phyloP scores from a whole-genome alignment of 2,888 invertebrate species.

The Zhengitettix transpicula region DNA sequence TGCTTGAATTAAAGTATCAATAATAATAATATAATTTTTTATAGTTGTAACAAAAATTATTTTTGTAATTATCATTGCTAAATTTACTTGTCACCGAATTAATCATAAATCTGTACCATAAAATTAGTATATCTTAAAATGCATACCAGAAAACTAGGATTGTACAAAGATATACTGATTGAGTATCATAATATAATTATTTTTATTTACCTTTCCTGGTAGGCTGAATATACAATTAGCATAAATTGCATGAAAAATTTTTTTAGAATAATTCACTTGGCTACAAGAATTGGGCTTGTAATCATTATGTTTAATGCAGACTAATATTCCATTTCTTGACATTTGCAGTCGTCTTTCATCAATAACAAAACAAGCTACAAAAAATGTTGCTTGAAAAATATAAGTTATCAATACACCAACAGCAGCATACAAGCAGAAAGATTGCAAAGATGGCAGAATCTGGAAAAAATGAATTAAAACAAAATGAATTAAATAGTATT shows the following conservation, averaged over 20 bases:
- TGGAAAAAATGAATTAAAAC: slow-evolving; percentile 19
- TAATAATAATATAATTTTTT: not conserved
- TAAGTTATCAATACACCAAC: slow-evolving; percentile 59
- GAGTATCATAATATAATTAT: no score
- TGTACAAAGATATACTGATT: no score
- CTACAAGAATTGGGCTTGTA: slow-evolving; percentile 34
- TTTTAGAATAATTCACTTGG: slow-evolving; percentile 37
- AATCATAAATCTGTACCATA: no score
- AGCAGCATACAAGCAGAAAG: slow-evolving; percentile 69
- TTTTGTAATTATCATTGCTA: no score
- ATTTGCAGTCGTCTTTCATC: slow-evolving; percentile 46
- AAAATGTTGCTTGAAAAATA: slow-evolving; percentile 62
- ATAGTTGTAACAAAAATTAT: no score
- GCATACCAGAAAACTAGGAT: no score
- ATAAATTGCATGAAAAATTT: slow-evolving; percentile 40
- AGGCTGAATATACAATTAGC: slow-evolving; percentile 45
- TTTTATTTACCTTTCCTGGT: slow-evolving; percentile 40
- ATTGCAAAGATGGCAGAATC: slow-evolving; percentile 64
- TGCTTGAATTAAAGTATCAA: no score
- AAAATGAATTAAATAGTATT: no score
- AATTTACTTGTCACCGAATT: no score
- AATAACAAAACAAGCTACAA: slow-evolving; percentile 56
- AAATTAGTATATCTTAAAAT: no score
- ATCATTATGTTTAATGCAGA: slow-evolving; percentile 45
- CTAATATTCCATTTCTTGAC: slow-evolving; percentile 46